These are phyloP conservation scores for Trematomus bernacchii DNA, from an alignment of 2,797 vertebrate species.

Conservation along the genomic window DNA sequence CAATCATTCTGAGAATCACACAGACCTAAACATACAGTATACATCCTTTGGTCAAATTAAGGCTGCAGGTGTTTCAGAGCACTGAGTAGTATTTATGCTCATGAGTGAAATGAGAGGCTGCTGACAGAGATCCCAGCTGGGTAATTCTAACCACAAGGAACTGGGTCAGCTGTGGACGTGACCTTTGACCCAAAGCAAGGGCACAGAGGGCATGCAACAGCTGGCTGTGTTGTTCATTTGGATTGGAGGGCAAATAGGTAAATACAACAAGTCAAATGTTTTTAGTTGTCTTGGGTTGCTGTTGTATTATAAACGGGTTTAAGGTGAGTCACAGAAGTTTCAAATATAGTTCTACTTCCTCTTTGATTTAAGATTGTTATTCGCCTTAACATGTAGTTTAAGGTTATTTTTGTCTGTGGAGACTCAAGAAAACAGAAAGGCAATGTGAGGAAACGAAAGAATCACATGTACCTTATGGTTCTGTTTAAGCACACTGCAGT, in stretches of 20 bases:
- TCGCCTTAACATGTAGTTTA: background rate
- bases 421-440: background rate
- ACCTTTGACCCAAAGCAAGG: constrained; percentile 61
- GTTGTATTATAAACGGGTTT: background rate
- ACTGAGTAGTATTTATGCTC: constrained; percentile 20
- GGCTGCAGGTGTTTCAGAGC: constrained; percentile 52
- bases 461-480: background rate
- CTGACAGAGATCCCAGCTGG: constrained; percentile 74
- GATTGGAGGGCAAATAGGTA: constrained; percentile 2
- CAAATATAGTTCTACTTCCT: background rate
- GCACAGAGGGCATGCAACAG: constrained; percentile 27
- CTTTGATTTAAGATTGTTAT: background rate
- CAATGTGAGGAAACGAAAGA: background rate
- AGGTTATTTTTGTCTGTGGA: background rate
- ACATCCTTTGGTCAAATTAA: background rate
- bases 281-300: background rate
- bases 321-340: background rate
- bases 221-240: background rate
- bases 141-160: constrained; percentile 13
- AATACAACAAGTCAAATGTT: background rate
- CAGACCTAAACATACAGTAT: background rate
- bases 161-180: constrained; percentile 35
- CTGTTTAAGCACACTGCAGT: background rate
- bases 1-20: constrained; percentile 2
- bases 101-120: constrained; percentile 69